Evolutionary conservation across 2,113 vertebrate species (phyloP), one percentile per base, ranked within the genome.

Genomic region (Xiphias gladius): DNA sequence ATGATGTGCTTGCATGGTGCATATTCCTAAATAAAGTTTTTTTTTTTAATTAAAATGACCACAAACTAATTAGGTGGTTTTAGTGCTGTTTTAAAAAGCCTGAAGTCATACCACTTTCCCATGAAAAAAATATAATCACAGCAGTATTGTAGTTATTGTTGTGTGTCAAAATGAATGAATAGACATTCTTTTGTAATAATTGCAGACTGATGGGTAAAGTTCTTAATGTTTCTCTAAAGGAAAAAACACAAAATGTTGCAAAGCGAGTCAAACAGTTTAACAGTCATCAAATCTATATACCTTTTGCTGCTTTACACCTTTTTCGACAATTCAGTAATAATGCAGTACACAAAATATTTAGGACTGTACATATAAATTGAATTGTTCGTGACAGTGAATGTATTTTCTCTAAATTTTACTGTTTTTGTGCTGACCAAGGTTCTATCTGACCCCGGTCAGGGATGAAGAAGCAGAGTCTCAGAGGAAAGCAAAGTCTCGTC

Each of bases 391-490:
- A 58, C 5, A 28, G 55, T 28, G 1, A 16, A 17, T 7, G 7
- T 14, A 0, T 55, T 39, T 30, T 43, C 9, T 58, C 13, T n/a
- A 28, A 35, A 1, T 24, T 64, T 54, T 2, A 59, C 39, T 13
- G 22, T 57, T 43, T 50, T 22, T 32, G 19, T 62, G 1, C 24
- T 55, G 30, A 26, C 22, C 66, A 85, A 95, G 95, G 82, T 73
- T 48, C 0, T 94, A 96, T 88, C 93, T 98, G 92, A 95, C 96
- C 24, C 97, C 97, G 0, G 96, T 97, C 65, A 93, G 97, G 35
- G 97, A 99, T 89, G 97, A 99, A 76, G 98, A 99, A 66, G 97
- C 97, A 0, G 98, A 99, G 54, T 99, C 97, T 2, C 96, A 97
- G 92, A 96, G 97, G 85, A 99, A 97, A 92, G 97, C 98, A 0